These are phyloP conservation scores for Illadopsis cleaveri DNA, from an alignment of 2,113 vertebrate species.

Conservation along the genomic window DNA sequence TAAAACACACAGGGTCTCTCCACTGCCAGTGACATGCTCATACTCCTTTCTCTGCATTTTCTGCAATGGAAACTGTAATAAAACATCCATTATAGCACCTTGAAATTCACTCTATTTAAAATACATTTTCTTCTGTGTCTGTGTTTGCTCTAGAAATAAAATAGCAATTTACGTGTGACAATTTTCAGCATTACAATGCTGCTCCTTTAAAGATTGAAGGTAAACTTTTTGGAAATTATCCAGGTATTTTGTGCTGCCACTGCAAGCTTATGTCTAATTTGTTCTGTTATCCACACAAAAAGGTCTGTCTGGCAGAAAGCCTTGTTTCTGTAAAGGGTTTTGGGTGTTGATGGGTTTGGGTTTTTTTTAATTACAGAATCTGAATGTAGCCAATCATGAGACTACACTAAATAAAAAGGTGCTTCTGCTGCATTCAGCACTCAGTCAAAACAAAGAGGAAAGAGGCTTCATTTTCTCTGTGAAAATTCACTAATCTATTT, in stretches of 20 bases:
- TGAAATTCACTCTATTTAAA: not conserved
- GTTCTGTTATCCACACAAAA: not conserved
- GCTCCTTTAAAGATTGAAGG: not conserved
- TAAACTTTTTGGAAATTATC: not conserved
- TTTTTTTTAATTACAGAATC: not conserved
- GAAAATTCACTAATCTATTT: not conserved
- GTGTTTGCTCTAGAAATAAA: not conserved
- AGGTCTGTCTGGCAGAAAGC: not conserved
- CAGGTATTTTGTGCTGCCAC: not conserved
- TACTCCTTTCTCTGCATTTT: not conserved
- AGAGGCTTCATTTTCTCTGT: not conserved
- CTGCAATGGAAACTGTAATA: not conserved
- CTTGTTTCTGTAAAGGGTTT: not conserved
- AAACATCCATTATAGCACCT: not conserved
- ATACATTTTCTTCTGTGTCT: not conserved
- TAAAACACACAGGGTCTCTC: not conserved
- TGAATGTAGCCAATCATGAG: not conserved
- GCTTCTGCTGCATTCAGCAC: not conserved
- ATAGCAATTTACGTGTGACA: not conserved
- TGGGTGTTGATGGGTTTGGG: not conserved
- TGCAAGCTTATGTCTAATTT: not conserved
- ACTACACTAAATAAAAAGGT: not conserved
- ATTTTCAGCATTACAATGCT: not conserved
- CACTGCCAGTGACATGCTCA: not conserved
- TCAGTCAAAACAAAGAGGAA: not conserved